phyloP scores from a whole-genome alignment of 2,797 vertebrate species.

The Apogon hyalosoma region DNA sequence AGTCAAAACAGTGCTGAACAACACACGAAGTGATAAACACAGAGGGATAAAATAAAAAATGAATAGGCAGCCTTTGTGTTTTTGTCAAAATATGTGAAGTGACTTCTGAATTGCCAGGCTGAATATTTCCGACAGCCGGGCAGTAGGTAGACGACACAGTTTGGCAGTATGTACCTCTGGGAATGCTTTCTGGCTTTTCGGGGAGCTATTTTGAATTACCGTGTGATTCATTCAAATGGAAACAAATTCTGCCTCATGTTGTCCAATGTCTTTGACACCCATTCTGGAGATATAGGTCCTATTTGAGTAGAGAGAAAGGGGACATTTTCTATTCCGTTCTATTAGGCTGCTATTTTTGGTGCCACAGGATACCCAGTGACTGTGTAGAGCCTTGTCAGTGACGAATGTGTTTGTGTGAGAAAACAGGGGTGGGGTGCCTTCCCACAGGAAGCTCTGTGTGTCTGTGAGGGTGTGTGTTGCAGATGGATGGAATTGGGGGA shows the following conservation, averaged over 20 bases:
- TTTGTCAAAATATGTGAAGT: constrained; percentile 1
- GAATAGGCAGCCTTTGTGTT: not conserved
- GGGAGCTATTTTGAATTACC: constrained; percentile 51
- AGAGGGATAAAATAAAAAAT: not conserved
- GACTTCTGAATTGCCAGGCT: constrained; percentile 2
- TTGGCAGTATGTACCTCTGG: constrained; percentile 11
- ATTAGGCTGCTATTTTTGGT: constrained; percentile 76
- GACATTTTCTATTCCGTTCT: constrained; percentile 58
- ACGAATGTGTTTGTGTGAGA: constrained; percentile 78
- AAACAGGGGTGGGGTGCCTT: constrained; percentile 74
- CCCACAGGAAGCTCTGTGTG: constrained; percentile 55
- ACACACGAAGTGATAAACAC: not conserved
- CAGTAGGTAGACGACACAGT: constrained; percentile 18
- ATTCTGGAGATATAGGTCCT: constrained; percentile 39
- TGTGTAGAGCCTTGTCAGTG: constrained; percentile 75
- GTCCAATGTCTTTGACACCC: constrained; percentile 53
- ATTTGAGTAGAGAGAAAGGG: constrained; percentile 52
- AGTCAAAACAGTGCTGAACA: not conserved
- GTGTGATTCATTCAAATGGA: constrained; percentile 68
- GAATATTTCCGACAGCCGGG: constrained; percentile 27
- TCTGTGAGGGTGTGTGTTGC: constrained; percentile 37
- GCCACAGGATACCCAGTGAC: constrained; percentile 74
- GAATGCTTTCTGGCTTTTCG: constrained; percentile 27
- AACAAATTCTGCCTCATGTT: constrained; percentile 54
- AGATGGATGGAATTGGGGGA: constrained; percentile 63